Conservation (phyloP, 2,888 invertebrate species). For the Lordiphosa fenestrarum region DNA sequence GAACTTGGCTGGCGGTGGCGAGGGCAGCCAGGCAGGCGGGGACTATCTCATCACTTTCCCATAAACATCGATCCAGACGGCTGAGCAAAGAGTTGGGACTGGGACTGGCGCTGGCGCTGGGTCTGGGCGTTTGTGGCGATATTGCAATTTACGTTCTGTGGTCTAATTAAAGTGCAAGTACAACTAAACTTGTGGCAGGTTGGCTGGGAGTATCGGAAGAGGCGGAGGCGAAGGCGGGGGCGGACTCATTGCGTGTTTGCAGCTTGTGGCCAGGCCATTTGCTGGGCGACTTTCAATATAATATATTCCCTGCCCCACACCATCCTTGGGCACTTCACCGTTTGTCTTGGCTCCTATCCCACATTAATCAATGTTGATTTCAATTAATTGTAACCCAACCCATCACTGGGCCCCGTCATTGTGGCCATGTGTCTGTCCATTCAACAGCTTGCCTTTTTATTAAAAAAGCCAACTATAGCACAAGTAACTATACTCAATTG, state of each 20-base stretch:
- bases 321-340: slow-evolving; percentile 12
- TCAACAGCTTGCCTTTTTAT: slow-evolving; percentile 21
- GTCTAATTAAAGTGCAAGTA: slow-evolving; percentile 74
- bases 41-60: slow-evolving; percentile 72
- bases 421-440: slow-evolving; percentile 3
- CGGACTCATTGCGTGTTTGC: slow-evolving; percentile 54
- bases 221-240: not conserved
- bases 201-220: slow-evolving; percentile 9
- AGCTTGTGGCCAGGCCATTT: slow-evolving; percentile 68
- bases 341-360: slow-evolving; percentile 58
- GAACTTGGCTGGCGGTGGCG: slow-evolving; percentile 22
- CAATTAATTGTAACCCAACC: slow-evolving; percentile 73
- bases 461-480: slow-evolving; percentile 13
- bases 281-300: slow-evolving; percentile 40
- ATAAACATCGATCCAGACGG: slow-evolving; percentile 56
- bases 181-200: slow-evolving; percentile 63
- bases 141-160: slow-evolving; percentile 75
- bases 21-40: slow-evolving; percentile 12
- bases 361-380: slow-evolving; percentile 76
- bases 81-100: slow-evolving; percentile 6
- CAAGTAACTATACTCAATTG: slow-evolving; percentile 29
- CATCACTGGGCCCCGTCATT: slow-evolving; percentile 65
- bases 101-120: not conserved
- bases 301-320: slow-evolving; percentile 14
- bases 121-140: slow-evolving; percentile 49